Evolutionary conservation across 2,888 invertebrate species (phyloP), one percentile per base, ranked within the genome.

Genomic region (Andricus curvator): DNA sequence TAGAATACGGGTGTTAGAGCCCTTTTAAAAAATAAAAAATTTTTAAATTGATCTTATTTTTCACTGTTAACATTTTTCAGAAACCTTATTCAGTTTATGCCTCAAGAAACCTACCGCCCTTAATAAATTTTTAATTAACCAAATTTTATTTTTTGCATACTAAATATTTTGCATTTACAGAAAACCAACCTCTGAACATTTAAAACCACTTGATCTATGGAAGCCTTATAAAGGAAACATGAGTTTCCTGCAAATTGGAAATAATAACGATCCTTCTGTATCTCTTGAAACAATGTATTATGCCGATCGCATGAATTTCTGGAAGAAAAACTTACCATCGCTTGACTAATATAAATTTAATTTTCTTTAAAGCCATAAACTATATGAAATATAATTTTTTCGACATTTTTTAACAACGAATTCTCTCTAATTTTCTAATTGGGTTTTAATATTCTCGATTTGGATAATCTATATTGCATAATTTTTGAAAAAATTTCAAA

Each of bases 241-340:
- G 33, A 84, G 51, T 48, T 84, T 86, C 78, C 67, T 88, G 48
- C 80, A 74, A 82, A 88, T 88, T 65, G 87, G 87, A 37, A 74
- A 82, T 13, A 22, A 78, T 3, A 65, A 79, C 20, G 29, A 85
- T 11, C 62, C 83, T 4, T 66, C 68, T 33, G 6, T 84, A 3
- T 66, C 22, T 11, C 56, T 79, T 17, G 44, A 74, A 74, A 17
- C 68, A 29, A 20, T 78, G 17, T 83, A 82, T 51, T 74, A 78
- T 15, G 20, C 83, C 8, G 78, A 83, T 0, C 81, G 86, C 56
- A 85, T 88, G 86, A 81, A 83, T 78, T 87, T 70, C 8, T 87
- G 85, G 87, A 56, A 64, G 6, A 25, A 60, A 17, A 48, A 65
- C 44, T n/a, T 78, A 48, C 8, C 20, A 20, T 8, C 79, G 8